Conservation (phyloP, 2,113 vertebrate species). For the Triplophysa rosa region DNA sequence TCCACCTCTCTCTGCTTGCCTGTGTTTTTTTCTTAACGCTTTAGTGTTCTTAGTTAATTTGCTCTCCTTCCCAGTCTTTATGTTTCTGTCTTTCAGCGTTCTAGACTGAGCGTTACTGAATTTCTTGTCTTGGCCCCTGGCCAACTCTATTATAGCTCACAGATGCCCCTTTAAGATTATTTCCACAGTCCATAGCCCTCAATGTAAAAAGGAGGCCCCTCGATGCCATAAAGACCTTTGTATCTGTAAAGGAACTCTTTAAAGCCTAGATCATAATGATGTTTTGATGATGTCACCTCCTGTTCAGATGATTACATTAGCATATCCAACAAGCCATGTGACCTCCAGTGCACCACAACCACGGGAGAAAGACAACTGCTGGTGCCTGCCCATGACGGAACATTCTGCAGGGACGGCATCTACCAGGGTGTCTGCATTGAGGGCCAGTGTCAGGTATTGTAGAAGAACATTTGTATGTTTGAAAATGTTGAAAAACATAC, state of each 20-base stretch:
- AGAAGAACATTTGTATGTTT: not conserved
- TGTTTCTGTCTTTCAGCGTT: conserved; percentile 5
- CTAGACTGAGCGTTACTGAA: conserved; percentile 16
- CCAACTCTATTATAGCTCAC: conserved; percentile 42
- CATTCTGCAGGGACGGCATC: conserved; percentile 81
- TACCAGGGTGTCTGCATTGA: conserved; percentile 86
- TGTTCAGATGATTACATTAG: conserved; percentile 87
- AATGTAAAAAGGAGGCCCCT: conserved; percentile 37
- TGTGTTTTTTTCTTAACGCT: not conserved
- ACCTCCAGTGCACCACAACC: conserved; percentile 86
- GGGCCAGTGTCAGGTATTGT: conserved; percentile 82
- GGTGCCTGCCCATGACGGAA: conserved; percentile 84
- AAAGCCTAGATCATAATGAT: conserved; percentile 32
- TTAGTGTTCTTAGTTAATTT: conserved; percentile 19
- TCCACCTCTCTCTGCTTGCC: conserved; percentile 4
- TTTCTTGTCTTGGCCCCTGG: conserved; percentile 27
- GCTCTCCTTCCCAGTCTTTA: not conserved
- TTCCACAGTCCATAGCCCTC: conserved; percentile 30
- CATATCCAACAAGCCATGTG: conserved; percentile 90
- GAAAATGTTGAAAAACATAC: too few relatives aligned
- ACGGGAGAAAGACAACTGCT: conserved; percentile 85
- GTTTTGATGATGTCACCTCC: conserved; percentile 50
- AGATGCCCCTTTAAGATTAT: conserved; percentile 47
- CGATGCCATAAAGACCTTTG: conserved; percentile 33
- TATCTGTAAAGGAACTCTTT: conserved; percentile 28